Base-by-base conservation (phyloP, 2,113 vertebrate genomes). In the Eulemur macaco region DNA sequence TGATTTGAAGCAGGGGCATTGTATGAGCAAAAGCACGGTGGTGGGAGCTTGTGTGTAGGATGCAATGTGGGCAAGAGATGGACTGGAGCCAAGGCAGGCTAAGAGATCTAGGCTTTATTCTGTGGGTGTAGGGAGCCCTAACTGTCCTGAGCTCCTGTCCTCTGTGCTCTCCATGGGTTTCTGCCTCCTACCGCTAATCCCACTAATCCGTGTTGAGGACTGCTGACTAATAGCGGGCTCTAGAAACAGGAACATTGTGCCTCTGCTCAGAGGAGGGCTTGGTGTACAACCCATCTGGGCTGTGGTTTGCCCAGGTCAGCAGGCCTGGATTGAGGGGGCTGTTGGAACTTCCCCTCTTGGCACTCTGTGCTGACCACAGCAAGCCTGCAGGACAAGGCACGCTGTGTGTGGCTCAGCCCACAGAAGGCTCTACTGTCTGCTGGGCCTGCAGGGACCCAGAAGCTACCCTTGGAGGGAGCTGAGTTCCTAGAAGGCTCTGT, bases 281-380 rank as follows among this genome's bases (percentile, higher is more conserved):
- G 17, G 92, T 71, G 71, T 18, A 14, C 4, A 39, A 63, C 54
- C 45, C 96, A 93, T 95, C 87, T 96, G 95, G 89, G 25, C 64
- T 96, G 91, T 0, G 96, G 92, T 97, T 97, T 97, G 91, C n/a
- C 71, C 84, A 63, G 94, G 84, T 97, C 98, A 98, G 97, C 97
- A 98, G 91, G 50, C 58, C 86, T 23, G 83, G 66, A 25, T 42
- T 4, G n/a, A 92, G 29, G 18, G 63, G 52, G n/a, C 92, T 13
- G 20, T 17, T 20, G 25, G 63, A 27, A 92, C 95, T 97, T 97
- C 97, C 95, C 45, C 25, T 89, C 74, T 27, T 1, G 11, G 31
- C 58, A 68, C 42, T n/a, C 6, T 37, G 18, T 97, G 97, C 94
- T 97, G 98, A 97, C 86, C 0, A 31, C 71, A 39, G 89, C 93